Conservation (phyloP, 2,888 invertebrate genomes). For the Drosophila monieri region DNA sequence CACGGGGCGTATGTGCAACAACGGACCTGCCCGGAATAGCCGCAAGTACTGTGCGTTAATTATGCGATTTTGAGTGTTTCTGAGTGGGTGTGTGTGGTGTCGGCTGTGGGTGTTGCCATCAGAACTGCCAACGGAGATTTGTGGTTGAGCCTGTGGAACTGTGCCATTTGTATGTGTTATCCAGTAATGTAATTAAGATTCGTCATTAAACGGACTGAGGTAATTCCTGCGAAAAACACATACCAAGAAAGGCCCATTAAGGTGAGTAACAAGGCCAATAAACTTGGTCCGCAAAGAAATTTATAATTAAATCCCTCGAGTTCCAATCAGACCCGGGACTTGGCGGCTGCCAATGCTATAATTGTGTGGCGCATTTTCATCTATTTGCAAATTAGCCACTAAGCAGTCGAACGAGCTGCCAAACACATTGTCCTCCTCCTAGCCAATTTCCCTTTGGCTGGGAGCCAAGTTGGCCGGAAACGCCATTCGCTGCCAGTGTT, state of each 20-base stretch:
- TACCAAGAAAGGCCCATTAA: neutral
- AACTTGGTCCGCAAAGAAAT: conserved; percentile 15
- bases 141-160: conserved; percentile 23
- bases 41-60: conserved; percentile 34
- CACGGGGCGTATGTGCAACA: conserved; percentile 42
- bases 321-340: conserved; percentile 13
- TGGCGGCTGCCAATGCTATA: conserved; percentile 19
- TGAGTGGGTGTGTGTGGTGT: conserved; percentile 15
- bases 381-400: conserved; percentile 66
- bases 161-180: conserved; percentile 12
- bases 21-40: conserved; percentile 13
- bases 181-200: conserved; percentile 37
- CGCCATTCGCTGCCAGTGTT: conserved; percentile 49
- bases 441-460: conserved; percentile 23
- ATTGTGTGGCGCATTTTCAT: conserved; percentile 50
- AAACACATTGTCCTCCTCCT: conserved; percentile 29
- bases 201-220: conserved; percentile 13
- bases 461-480: conserved; percentile 49
- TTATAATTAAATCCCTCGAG: conserved; percentile 54
- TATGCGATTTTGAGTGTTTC: conserved; percentile 39
- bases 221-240: conserved; percentile 3
- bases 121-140: conserved; percentile 18
- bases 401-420: conserved; percentile 57
- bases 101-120: conserved; percentile 8
- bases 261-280: conserved; percentile 17